Evolutionary conservation across 2,888 invertebrate species (phyloP).

Genomic region (Harpagoxenus sublaevis): DNA sequence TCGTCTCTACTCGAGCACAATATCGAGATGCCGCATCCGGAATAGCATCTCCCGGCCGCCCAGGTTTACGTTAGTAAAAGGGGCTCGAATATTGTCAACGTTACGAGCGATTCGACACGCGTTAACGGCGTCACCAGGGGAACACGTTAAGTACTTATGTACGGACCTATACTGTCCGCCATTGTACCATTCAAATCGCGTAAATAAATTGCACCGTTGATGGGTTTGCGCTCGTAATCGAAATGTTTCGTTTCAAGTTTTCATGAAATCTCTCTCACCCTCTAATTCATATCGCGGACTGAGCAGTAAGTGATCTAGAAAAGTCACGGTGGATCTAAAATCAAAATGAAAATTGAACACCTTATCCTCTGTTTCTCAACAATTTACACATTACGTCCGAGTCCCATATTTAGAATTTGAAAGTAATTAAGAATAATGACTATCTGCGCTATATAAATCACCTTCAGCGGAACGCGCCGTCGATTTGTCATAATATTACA

Average conservation of each 20-base stretch:
- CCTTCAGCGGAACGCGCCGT: neutral
- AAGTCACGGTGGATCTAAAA: neutral
- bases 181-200: slow-evolving; percentile 1
- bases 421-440: slow-evolving; percentile 4
- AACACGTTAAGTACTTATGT: slow-evolving; percentile 67
- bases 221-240: neutral
- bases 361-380: neutral
- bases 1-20: slow-evolving; percentile 81
- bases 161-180: slow-evolving; percentile 29
- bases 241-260: slow-evolving; percentile 23
- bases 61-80: slow-evolving; percentile 80
- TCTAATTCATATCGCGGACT: neutral
- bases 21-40: slow-evolving; percentile 78
- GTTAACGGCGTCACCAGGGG: slow-evolving; percentile 77
- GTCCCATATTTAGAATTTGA: slow-evolving; percentile 21
- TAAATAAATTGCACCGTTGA: slow-evolving; percentile 43
- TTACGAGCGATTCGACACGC: slow-evolving; percentile 83
- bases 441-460: neutral
- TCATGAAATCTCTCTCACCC: slow-evolving; percentile 9
- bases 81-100: slow-evolving; percentile 82
- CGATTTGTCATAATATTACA: neutral
- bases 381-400: neutral
- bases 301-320: neutral
- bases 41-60: slow-evolving; percentile 77
- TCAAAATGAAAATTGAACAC: neutral